phyloP scores from a whole-genome alignment of 2,888 invertebrate species.

The Erebia aethiops region DNA sequence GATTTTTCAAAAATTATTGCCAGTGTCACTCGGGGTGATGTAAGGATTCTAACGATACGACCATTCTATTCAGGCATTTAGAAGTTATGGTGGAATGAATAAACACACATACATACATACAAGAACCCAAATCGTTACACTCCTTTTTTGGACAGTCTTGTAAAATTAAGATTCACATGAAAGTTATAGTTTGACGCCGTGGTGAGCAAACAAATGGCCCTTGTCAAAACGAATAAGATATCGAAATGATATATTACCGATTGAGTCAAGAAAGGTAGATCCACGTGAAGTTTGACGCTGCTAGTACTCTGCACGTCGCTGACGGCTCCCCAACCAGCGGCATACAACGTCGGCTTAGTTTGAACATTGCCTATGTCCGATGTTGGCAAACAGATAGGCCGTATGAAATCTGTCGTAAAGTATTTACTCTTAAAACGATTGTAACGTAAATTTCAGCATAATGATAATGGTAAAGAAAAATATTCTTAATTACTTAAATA shows the following conservation, averaged over 20 bases:
- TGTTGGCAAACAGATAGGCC: constrained; percentile 49
- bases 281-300: constrained; percentile 53
- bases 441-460: too few relatives aligned
- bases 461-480: too few relatives aligned
- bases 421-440: neutral
- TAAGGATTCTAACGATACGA: too few relatives aligned
- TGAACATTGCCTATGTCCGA: constrained; percentile 35
- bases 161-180: too few relatives aligned
- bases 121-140: too few relatives aligned
- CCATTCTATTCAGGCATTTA: too few relatives aligned
- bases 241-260: constrained; percentile 40
- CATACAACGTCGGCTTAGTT: constrained; percentile 30
- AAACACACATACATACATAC: too few relatives aligned
- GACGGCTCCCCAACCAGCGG: constrained; percentile 58
- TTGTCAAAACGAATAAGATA: neutral
- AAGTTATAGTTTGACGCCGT: neutral
- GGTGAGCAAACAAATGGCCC: neutral
- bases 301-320: constrained; percentile 54
- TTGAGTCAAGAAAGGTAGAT: constrained; percentile 45
- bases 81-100: too few relatives aligned
- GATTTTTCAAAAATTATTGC: too few relatives aligned
- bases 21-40: too few relatives aligned
- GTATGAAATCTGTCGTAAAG: constrained; percentile 53
- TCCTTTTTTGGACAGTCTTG: too few relatives aligned
- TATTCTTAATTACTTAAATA: too few relatives aligned